Evolutionary conservation across 2,888 invertebrate species (phyloP).

Genomic region (Oligia latruncula): DNA sequence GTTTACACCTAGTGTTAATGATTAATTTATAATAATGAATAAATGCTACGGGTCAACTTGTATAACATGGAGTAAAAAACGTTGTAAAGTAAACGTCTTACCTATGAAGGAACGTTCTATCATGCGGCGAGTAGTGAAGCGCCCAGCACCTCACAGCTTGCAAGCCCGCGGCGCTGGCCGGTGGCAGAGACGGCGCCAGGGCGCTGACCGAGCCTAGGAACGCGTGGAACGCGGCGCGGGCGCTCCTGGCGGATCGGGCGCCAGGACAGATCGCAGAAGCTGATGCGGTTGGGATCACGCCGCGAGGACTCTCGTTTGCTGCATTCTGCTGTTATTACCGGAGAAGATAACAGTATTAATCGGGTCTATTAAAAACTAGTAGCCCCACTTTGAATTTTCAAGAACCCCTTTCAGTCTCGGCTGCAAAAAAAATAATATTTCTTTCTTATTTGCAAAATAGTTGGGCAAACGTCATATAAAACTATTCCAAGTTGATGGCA

Average conservation of each 20-base stretch:
- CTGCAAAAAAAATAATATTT: no score
- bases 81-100: constrained; percentile 7
- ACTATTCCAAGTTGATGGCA: no score
- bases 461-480: no score
- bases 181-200: constrained; percentile 96
- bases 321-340: constrained; percentile 63
- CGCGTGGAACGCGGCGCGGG: constrained; percentile 94
- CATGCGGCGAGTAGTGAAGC: constrained; percentile 95
- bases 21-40: neutral
- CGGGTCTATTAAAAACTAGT: neutral
- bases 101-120: constrained; percentile 97
- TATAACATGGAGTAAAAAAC: neutral
- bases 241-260: constrained; percentile 79
- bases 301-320: constrained; percentile 70
- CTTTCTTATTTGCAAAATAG: no score
- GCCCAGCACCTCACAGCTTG: constrained; percentile 98
- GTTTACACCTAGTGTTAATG: neutral
- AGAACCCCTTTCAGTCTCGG: no score
- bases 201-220: constrained; percentile 97
- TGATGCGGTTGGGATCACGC: constrained; percentile 74
- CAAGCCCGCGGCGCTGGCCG: constrained; percentile 96
- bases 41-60: neutral
- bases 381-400: no score
- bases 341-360: neutral
- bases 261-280: constrained; percentile 85